Percentiles rank a stretch among this genome's conserved stretches.
Conservation (phyloP, 2,888 invertebrate species). For the Lycia hirtaria region DNA sequence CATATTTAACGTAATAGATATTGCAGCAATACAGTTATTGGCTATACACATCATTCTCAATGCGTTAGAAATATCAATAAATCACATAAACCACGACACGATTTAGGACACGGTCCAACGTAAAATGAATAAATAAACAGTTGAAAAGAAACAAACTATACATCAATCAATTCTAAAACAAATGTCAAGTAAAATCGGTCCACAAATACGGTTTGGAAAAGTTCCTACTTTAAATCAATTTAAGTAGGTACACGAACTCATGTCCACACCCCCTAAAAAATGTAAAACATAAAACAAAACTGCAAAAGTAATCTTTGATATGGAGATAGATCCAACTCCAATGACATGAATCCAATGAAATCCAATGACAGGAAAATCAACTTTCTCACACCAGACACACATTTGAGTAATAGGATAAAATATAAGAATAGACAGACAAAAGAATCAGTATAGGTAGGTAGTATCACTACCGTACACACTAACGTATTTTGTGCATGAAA, state of each 20-base stretch:
- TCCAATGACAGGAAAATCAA: no score
- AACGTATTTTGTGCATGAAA: no score
- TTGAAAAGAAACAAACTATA: slow-evolving; percentile 14
- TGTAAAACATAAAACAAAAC: no score
- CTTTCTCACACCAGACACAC: no score
- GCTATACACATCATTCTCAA: slow-evolving; percentile 13
- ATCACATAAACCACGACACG: slow-evolving; percentile 9
- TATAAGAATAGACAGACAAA: no score
- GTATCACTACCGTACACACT: no score
- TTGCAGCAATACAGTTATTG: slow-evolving; percentile 5
- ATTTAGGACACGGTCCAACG: slow-evolving; percentile 9
- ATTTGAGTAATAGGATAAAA: no score
- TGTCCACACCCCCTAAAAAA: no score
- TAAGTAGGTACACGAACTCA: neutral
- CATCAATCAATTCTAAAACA: slow-evolving; percentile 26
- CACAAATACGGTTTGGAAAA: neutral
- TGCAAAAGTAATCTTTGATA: no score
- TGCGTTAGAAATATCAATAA: slow-evolving; percentile 8
- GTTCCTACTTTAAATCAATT: neutral
- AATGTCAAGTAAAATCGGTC: slow-evolving; percentile 20
- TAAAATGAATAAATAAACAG: slow-evolving; percentile 18
- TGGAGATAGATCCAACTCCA: no score
- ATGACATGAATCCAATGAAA: no score
- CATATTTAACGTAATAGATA: neutral
- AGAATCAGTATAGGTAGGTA: no score